phyloP scores from a whole-genome alignment of 2,797 vertebrate species.

The Manis pentadactyla region DNA sequence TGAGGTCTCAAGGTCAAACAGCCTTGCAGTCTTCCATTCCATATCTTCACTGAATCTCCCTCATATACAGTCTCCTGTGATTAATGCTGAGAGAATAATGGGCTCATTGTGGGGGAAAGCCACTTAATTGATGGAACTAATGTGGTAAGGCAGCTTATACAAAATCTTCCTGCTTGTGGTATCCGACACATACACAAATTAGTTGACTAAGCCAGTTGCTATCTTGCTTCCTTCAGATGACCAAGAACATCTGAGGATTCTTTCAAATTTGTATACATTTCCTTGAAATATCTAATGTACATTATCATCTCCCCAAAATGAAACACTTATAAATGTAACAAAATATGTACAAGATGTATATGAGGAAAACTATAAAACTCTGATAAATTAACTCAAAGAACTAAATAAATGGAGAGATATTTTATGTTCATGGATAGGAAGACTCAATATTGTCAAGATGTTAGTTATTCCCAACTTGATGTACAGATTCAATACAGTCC shows the following conservation, averaged over 20 bases:
- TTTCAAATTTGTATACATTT: slow-evolving; percentile 70
- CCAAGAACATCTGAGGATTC: slow-evolving; percentile 97
- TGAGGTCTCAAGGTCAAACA: neutral
- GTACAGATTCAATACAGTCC: neutral
- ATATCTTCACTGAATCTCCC: slow-evolving; percentile 93
- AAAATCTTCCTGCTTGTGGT: slow-evolving; percentile 95
- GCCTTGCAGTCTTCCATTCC: neutral
- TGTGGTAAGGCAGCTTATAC: slow-evolving; percentile 96
- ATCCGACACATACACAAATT: slow-evolving; percentile 97
- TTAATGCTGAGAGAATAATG: slow-evolving; percentile 94
- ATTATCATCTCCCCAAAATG: neutral
- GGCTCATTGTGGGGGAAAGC: slow-evolving; percentile 95
- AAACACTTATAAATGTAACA: neutral
- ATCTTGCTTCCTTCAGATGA: slow-evolving; percentile 96
- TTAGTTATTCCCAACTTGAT: neutral
- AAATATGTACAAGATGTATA: neutral
- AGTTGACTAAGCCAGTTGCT: slow-evolving; percentile 94
- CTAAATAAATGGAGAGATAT: neutral
- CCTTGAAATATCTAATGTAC: neutral
- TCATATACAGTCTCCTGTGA: slow-evolving; percentile 96
- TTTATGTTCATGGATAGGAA: neutral
- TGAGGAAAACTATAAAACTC: neutral
- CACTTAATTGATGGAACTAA: slow-evolving; percentile 95
- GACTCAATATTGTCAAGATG: neutral
- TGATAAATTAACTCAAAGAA: neutral